Evolutionary conservation across 2,888 invertebrate species (phyloP).

Genomic region (Lamproptera curius): DNA sequence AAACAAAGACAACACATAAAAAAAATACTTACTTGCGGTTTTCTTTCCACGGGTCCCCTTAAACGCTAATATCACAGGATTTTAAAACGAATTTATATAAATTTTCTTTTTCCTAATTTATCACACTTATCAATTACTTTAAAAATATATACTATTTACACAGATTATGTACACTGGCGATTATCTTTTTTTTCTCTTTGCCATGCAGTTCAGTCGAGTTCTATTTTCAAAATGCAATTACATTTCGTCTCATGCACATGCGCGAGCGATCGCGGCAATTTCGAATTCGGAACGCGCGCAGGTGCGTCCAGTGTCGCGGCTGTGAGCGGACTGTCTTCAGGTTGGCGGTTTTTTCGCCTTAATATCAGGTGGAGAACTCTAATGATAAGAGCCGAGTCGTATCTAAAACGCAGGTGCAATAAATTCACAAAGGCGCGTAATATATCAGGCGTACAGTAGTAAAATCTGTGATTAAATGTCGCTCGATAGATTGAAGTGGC

Average conservation of each 20-base stretch:
- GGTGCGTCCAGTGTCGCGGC: constrained; percentile 42
- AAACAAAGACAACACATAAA: constrained; percentile 22
- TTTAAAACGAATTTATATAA: constrained; percentile 41
- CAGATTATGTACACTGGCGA: constrained; percentile 44
- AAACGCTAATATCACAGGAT: constrained; percentile 74
- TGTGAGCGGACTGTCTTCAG: constrained; percentile 45
- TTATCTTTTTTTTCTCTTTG: constrained; percentile 36
- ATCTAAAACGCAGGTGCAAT: constrained; percentile 10
- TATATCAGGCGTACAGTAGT: background rate
- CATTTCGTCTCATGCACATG: constrained; percentile 28
- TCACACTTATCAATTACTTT: constrained; percentile 35
- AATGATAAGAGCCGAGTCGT: constrained; percentile 44
- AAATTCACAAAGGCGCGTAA: background rate
- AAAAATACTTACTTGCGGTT: constrained; percentile 57
- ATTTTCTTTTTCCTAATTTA: constrained; percentile 40
- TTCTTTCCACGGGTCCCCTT: constrained; percentile 42
- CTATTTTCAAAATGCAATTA: constrained; percentile 32
- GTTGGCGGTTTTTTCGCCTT: constrained; percentile 43
- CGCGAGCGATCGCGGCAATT: constrained; percentile 21
- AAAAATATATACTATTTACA: constrained; percentile 38
- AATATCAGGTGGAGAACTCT: constrained; percentile 64
- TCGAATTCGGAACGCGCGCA: constrained; percentile 32
- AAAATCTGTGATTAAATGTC: background rate
- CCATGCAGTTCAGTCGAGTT: constrained; percentile 37
- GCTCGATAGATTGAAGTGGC: background rate